These are phyloP conservation scores for Herpailurus yagouaroundi DNA, from an alignment of 2,113 vertebrate genomes.

Conservation along the genomic window DNA sequence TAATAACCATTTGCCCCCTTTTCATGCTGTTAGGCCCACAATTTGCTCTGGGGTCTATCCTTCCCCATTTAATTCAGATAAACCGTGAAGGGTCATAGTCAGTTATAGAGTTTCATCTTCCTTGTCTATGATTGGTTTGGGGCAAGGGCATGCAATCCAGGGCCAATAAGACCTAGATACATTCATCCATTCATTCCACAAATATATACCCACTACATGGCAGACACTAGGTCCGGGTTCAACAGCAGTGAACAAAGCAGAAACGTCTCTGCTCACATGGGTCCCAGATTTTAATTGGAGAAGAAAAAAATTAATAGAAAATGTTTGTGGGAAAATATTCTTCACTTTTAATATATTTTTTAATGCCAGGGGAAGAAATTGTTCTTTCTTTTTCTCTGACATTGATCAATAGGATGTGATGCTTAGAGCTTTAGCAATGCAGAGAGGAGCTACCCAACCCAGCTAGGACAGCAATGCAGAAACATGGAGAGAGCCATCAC, in stretches of 20 bases:
- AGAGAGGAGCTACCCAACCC: neutral
- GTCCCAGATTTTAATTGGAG: neutral
- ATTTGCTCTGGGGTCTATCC: neutral
- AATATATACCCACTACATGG: neutral
- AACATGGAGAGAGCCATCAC: neutral
- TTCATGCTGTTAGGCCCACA: neutral
- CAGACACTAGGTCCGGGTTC: neutral
- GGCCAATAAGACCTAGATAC: neutral
- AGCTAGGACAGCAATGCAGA: neutral
- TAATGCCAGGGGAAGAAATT: conserved; percentile 15
- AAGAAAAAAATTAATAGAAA: conserved; percentile 17
- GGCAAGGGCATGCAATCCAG: neutral
- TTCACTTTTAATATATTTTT: conserved; percentile 33
- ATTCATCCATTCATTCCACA: neutral
- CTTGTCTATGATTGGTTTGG: neutral
- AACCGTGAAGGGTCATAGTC: neutral
- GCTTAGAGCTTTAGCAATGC: neutral
- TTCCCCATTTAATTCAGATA: neutral
- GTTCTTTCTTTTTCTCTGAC: neutral
- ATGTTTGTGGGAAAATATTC: neutral
- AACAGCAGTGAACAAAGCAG: neutral
- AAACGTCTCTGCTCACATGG: neutral
- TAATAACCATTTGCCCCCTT: neutral
- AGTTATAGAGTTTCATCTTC: neutral
- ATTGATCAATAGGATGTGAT: neutral